Evolutionary conservation across 2,888 invertebrate species (phyloP).

Genomic region (Brenthis daphne): DNA sequence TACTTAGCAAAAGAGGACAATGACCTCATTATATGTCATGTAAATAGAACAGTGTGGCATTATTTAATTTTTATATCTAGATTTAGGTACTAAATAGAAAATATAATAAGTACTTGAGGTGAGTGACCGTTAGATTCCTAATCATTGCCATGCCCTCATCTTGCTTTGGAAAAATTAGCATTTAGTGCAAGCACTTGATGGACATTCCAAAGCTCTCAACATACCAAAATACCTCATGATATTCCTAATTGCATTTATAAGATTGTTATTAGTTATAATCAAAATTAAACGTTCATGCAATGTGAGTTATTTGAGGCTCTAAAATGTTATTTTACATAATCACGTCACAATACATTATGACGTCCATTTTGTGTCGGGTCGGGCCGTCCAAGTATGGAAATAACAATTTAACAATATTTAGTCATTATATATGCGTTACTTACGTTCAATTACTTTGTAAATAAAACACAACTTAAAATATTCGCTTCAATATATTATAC

Average conservation of each 20-base stretch:
- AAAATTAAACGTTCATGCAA: background rate
- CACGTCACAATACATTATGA: conserved; percentile 72
- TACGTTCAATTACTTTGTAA: conserved; percentile 49
- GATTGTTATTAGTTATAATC: background rate
- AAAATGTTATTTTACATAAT: conserved; percentile 67
- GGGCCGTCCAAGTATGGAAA: conserved; percentile 42
- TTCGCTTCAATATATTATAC: conserved; percentile 35
- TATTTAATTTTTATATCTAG: background rate
- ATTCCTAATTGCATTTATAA: background rate
- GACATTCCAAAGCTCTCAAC: background rate
- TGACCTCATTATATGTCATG: conserved; percentile 59
- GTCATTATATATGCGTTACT: conserved; percentile 45
- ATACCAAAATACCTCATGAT: background rate
- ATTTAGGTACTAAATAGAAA: background rate
- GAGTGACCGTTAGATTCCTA: conserved; percentile 7
- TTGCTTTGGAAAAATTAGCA: conserved; percentile 23
- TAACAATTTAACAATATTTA: conserved; percentile 23
- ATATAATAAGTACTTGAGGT: conserved; percentile 3
- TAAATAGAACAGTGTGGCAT: conserved; percentile 50
- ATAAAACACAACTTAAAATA: conserved; percentile 44
- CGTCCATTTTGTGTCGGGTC: conserved; percentile 76
- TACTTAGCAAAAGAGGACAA: conserved; percentile 52
- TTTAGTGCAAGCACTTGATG: background rate
- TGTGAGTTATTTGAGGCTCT: conserved; percentile 7
- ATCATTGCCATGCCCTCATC: conserved; percentile 48